Base-by-base conservation (phyloP, 2,113 vertebrate genomes). In the Gopherus evgoodei region DNA sequence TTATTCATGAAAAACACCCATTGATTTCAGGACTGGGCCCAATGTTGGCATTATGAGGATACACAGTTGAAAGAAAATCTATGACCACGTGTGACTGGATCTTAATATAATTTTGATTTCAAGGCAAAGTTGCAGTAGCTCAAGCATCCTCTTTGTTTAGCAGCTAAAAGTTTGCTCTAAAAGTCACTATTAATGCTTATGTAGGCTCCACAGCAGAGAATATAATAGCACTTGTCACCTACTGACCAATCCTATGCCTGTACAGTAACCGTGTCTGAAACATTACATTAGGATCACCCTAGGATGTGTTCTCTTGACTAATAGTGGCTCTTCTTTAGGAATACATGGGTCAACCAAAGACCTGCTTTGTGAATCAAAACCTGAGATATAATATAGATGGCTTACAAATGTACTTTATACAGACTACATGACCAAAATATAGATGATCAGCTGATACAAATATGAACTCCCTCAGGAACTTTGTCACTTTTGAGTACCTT, bases 401-500 rank as follows among this genome's bases (percentile, higher is more conserved):
- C 78, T 93, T 94, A 93, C 44, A 87, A 86, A 47, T 91, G 49
- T 35, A 90, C 95, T 94, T 94, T 93, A 78, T 90, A 62, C 12
- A 78, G 59, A 54, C 14, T 54, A 62, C 16, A 22, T 25, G 89
- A 83, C 27, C 6, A 76, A 96, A 96, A 95, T 90, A 88, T 16
- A 86, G 80, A 93, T 75, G 57, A 49, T 29, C 93, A 95, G 91
- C 94, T 86, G 78, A 24, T 94, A 93, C 22, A 92, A 76, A 91
- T 44, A 35, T 83, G 38, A 80, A 81, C 69, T 87, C 87, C 85
- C 72, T 6, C 52, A 89, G 94, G 95, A 97, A 91, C 83, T 93
- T 94, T 86, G 88, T 88, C 62, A 89, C 49, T 95, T 97, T 94
- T 94, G 83, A 95, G 86, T 29, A 65, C 19, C 57, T 88, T 57